Evolutionary conservation across 2,888 invertebrate genomes (phyloP).

Genomic region (Trilocha varians): DNA sequence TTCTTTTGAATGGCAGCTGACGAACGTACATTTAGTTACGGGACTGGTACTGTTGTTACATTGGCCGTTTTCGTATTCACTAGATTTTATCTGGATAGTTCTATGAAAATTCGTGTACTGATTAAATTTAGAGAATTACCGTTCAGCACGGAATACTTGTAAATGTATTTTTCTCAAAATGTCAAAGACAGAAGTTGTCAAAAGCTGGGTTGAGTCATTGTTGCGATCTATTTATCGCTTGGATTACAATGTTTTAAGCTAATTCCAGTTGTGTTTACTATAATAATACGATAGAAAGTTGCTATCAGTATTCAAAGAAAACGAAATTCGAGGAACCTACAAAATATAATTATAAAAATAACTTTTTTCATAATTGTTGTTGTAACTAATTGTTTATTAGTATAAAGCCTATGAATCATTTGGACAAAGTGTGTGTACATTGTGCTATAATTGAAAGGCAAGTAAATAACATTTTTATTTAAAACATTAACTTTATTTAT

Average conservation of each 20-base stretch:
- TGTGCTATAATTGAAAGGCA: background rate
- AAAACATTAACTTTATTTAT: no score
- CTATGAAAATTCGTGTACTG: no score
- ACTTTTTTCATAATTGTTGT: background rate
- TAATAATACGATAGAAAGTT: slow-evolving; percentile 15
- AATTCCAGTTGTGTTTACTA: slow-evolving; percentile 38
- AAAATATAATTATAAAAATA: background rate
- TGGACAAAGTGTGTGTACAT: background rate
- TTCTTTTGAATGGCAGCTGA: slow-evolving; percentile 73
- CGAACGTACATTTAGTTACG: slow-evolving; percentile 63
- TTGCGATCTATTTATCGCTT: slow-evolving; percentile 43
- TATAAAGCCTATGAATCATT: background rate
- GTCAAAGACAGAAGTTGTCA: slow-evolving; percentile 71
- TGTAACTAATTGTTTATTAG: background rate
- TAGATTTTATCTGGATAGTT: no score
- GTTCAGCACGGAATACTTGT: slow-evolving; percentile 32
- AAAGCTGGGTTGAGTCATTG: slow-evolving; percentile 69
- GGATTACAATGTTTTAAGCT: slow-evolving; percentile 32
- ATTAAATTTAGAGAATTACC: no score
- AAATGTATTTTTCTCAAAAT: slow-evolving; percentile 65
- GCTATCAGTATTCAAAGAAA: slow-evolving; percentile 1
- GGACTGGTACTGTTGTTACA: slow-evolving; percentile 49
- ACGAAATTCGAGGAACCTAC: background rate
- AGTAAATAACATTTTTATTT: background rate
- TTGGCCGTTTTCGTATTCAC: slow-evolving; percentile 45